These are phyloP conservation scores for Nematostella vectensis DNA, from an alignment of 92 coral and sea anemone genomes.

Conservation along the genomic window DNA sequence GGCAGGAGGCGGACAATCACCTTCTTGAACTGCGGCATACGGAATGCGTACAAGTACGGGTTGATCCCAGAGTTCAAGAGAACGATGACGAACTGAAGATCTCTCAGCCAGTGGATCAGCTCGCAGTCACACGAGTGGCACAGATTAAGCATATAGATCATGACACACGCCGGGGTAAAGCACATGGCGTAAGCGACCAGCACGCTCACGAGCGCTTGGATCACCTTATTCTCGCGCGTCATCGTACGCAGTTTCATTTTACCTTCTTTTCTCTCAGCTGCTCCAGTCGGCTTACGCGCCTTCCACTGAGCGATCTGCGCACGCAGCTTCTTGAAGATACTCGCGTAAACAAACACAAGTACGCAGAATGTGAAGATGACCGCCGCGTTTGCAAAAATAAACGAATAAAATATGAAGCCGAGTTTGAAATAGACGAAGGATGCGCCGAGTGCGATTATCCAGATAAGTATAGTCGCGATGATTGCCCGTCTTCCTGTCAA, in stretches of 20 bases:
- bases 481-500: conserved; percentile 43
- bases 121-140: conserved; percentile 26
- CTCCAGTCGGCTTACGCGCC: not conserved
- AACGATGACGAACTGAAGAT: conserved; percentile 24
- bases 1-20: conserved; percentile 8
- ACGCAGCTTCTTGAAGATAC: conserved; percentile 40
- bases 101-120: conserved; percentile 36
- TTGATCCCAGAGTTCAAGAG: conserved; percentile 34
- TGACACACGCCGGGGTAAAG: conserved; percentile 36
- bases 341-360: conserved; percentile 58
- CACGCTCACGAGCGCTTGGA: conserved; percentile 28
- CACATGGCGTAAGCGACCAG: conserved; percentile 26
- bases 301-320: conserved; percentile 31
- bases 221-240: conserved; percentile 27
- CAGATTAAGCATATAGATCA: conserved; percentile 33
- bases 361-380: conserved; percentile 69
- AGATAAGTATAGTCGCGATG: conserved; percentile 42
- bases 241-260: conserved; percentile 8
- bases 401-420: conserved; percentile 60
- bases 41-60: conserved; percentile 42
- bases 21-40: conserved; percentile 36
- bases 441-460: conserved; percentile 49
- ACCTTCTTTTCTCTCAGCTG: conserved; percentile 3
- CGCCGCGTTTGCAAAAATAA: conserved; percentile 75
- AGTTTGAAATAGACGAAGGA: conserved; percentile 56